Base-by-base conservation (phyloP, 37 sponge, comb jelly and placozoan genomes). In the Cliona cf. orientalis region DNA sequence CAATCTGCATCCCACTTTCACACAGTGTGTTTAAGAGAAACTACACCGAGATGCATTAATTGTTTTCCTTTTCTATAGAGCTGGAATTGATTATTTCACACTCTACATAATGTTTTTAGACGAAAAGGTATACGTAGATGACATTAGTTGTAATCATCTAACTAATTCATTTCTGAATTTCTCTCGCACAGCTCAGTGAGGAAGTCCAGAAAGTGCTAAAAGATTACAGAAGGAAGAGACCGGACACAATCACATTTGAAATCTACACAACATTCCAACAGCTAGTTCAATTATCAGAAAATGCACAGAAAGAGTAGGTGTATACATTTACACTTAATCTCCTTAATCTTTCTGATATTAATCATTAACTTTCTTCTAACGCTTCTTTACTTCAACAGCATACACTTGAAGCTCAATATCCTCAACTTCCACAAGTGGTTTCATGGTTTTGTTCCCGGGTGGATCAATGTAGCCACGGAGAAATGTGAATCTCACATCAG, bases 81-180 rank as follows among this genome's bases (percentile, higher is more conserved):
- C 61, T 35, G 66, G 69, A 17, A 43, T 73, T 19, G 55, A 56
- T 56, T 86, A 86, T 66, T 72, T 86, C 44, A 32, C 87, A 23
- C 39, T 33, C 29, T 86, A 73, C 56, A 79, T 45, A 26, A 9
- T 21, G 41, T n/a, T 42, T 32, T 19, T 86, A 39, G 87, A 86
- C 71, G 63, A 79, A 72, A 44, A 79, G 79, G 87, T 86, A 25
- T n/a, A n/a, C n/a, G n/a, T n/a, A 71, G 87, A n/a, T 3, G 3
- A 28, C 11, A n/a, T n/a, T n/a, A n/a, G n/a, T n/a, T n/a, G n/a
- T n/a, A n/a, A n/a, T n/a, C n/a, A n/a, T n/a, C n/a, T n/a, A n/a
- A n/a, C n/a, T 17, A 49, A 49, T 11, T 49, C 17, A 17, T 19
- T 11, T 19, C 11, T 19, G 17, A 17, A 49, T 12, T 42, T 53